phyloP scores from a whole-genome alignment of 1,140 invertebrate genomes.

The Conopomorpha cramerella region DNA sequence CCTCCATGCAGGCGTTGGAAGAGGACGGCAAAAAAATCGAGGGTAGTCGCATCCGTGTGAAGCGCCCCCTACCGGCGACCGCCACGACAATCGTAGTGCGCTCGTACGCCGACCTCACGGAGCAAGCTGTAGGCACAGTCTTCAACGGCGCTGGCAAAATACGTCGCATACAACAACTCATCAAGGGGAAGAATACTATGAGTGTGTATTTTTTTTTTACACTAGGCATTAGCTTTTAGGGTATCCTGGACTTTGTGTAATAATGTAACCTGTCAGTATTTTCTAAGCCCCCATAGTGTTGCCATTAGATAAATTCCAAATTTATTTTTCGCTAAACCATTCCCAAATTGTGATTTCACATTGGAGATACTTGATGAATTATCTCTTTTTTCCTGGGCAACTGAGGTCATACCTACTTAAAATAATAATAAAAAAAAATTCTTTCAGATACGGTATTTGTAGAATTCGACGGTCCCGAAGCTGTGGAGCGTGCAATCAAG shows the following conservation, averaged over 20 bases:
- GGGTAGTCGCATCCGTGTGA: slow-evolving; percentile 21
- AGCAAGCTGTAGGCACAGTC: slow-evolving; percentile 16
- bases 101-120: slow-evolving; percentile 16
- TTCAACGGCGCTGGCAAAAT: slow-evolving; percentile 23
- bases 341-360: too few species aligned
- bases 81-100: slow-evolving; percentile 27
- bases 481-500: slow-evolving; percentile 21
- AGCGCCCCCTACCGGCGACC: slow-evolving; percentile 12
- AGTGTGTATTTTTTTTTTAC: slow-evolving; percentile 18
- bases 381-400: too few species aligned
- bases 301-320: too few species aligned
- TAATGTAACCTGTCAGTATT: too few species aligned
- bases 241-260: too few species aligned
- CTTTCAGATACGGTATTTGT: slow-evolving; percentile 34
- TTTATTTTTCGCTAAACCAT: too few species aligned
- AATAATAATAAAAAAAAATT: too few species aligned
- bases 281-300: too few species aligned
- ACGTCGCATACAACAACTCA: slow-evolving; percentile 17
- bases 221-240: too few species aligned
- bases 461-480: slow-evolving; percentile 28
- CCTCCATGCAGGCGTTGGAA: slow-evolving; percentile 19
- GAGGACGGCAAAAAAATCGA: slow-evolving; percentile 19
- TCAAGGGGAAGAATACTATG: slow-evolving; percentile 28
- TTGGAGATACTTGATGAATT: too few species aligned
- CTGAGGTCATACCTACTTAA: too few species aligned